Base-by-base conservation (phyloP, 2,113 vertebrate species). In the Epinephelus cyanopodus region DNA sequence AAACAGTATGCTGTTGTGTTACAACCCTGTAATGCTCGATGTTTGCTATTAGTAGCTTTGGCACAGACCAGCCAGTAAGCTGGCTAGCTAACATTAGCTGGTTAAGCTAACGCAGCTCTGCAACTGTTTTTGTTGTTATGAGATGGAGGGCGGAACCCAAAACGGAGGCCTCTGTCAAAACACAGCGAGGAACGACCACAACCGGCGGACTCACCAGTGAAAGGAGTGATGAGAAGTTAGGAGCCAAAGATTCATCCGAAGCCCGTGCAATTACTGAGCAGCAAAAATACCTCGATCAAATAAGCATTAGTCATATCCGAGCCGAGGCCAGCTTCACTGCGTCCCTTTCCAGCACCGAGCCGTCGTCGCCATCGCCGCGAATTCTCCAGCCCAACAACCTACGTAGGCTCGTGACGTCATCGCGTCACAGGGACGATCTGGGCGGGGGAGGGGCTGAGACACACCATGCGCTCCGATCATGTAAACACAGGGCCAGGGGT, bases 131-230 rank as follows among this genome's bases (percentile, higher is more conserved):
- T 96, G 95, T 95, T 95, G 95, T 95, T 93, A 84, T 94, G 95
- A 95, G 95, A 93, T 93, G 92, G 95, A 95, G 95, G 94, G 95
- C 95, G 95, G 95, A 95, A 91, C 94, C 95, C 94, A 67, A 77
- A 63, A 64, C 89, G 79, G 90, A 95, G 95, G 95, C 95, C 95
- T 94, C 92, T 87, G 90, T 95, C 94, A 93, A 92, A 95, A 95
- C 94, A 93, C 87, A 92, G 39, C 69, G 56, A 90, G 74, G 57
- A 82, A 74, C 70, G 78, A 61, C 71, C n/a, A 45, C 89, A 74
- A 29, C 87, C 86, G 65, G 83, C 66, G 50, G 53, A 95, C 95
- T 94, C 92, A 95, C 95, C 94, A 63, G 61, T 25, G 37, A 81
- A 85, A 66, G 66, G 42, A 81, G 69, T 3, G 79, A 50, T 5